Conservation (phyloP, 2,113 vertebrate genomes). For the Canis aureus region DNA sequence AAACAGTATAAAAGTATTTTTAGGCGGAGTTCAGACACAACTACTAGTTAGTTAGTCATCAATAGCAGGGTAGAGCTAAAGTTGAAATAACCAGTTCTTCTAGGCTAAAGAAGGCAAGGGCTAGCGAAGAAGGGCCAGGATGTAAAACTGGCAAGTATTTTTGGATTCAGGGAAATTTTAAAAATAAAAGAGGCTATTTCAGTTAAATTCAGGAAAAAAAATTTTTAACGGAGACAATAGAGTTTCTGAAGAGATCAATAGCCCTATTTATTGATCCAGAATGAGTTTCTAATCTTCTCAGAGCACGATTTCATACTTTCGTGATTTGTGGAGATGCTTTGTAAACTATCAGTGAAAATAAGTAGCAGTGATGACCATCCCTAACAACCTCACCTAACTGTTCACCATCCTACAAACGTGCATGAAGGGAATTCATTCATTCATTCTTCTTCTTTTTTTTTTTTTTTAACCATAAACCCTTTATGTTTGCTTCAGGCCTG, state of each 20-base stretch:
- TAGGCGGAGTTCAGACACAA: background rate
- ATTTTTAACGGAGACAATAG: background rate
- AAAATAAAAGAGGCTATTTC: background rate
- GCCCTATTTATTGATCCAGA: background rate
- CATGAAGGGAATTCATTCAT: background rate
- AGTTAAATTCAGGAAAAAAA: background rate
- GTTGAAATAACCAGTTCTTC: too few species aligned
- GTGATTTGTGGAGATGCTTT: background rate
- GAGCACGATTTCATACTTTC: background rate
- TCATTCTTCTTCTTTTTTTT: background rate
- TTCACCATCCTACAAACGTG: background rate
- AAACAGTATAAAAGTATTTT: background rate
- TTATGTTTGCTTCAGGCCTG: background rate
- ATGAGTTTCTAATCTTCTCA: background rate
- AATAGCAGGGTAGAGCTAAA: background rate
- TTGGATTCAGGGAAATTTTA: background rate
- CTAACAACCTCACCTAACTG: too few species aligned
- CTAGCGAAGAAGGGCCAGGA: background rate
- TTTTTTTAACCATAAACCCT: background rate
- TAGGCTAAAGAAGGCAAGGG: background rate
- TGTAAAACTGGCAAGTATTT: rapidly evolving
- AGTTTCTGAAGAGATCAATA: background rate
- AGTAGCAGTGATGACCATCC: background rate
- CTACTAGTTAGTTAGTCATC: too few species aligned
- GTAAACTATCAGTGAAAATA: background rate